Percentiles rank a stretch among this genome's conserved stretches.
These are phyloP conservation scores for Yoshiicerus persimilis DNA, from an alignment of 1,140 invertebrate species.

Conservation along the genomic window DNA sequence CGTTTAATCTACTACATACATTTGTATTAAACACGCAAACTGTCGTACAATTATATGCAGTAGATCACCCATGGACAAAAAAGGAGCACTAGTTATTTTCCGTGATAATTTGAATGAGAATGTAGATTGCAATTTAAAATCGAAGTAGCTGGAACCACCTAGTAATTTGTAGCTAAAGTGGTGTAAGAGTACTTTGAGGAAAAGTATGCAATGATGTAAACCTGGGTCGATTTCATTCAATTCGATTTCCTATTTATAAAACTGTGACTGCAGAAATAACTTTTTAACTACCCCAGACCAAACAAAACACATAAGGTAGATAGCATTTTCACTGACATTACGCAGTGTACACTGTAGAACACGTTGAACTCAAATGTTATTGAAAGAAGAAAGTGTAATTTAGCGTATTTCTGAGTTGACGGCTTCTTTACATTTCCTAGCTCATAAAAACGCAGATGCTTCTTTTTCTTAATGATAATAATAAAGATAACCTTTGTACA, in stretches of 20 bases:
- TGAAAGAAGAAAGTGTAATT: background rate
- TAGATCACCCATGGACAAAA: background rate
- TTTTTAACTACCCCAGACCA: background rate
- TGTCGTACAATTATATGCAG: no score
- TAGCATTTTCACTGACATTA: background rate
- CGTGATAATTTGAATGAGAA: background rate
- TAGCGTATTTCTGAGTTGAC: background rate
- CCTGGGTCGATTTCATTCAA: background rate
- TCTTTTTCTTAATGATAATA: conserved; percentile 5
- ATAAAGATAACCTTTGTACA: conserved; percentile 13
- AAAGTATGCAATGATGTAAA: background rate
- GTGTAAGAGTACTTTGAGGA: background rate
- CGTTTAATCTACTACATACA: no score
- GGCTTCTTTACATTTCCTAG: background rate
- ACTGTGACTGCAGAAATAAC: background rate
- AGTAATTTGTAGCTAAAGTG: background rate
- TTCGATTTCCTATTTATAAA: background rate
- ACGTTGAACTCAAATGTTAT: background rate
- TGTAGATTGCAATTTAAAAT: background rate
- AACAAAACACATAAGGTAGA: background rate
- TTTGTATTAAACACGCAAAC: no score
- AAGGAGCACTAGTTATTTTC: background rate
- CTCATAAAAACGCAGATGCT: background rate
- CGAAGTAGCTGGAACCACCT: background rate
- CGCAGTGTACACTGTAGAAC: background rate